Base-by-base conservation (phyloP, 2,888 invertebrate species). In the Pachycephus smyrnensis region DNA sequence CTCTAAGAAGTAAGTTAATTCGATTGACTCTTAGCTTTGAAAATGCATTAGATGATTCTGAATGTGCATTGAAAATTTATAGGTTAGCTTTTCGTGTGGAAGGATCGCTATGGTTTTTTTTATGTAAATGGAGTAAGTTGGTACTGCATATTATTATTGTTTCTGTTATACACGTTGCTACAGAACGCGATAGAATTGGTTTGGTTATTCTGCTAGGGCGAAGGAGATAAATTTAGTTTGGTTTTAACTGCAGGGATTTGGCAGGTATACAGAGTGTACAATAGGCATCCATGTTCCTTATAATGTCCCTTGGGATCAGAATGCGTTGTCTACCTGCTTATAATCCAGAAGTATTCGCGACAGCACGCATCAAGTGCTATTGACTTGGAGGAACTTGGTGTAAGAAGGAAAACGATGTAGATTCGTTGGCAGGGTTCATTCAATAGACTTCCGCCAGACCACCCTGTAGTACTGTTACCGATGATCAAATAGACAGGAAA, bases 341-440 rank as follows among this genome's bases (percentile, higher is more conserved):
- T 83, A 84, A 84, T 88, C 87, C 87, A 84, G 81, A 84, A 86
- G 84, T 80, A 80, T 83, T 83, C 84, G 85, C 84, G 80, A 80
- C 82, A 87, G 82, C 87, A 88, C 87, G 87, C 83, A 84, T 85
- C 84, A 79, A 80, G 76, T 68, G 77, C 77, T 75, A 77, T 77
- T 77, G 74, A 69, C 77, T 77, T 55, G 68, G 33, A 69, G 77
- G 77, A 75, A 75, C 77, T 75, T 55, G 69, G 74, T 33, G 74
- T 71, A 69, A 40, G 75, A 37, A 23, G 74, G 37, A 69, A 77
- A 75, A 71, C 77, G 77, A 77, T 77, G 74, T 75, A 31, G 75
- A 69, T n/a, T 75, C 75, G 30, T 40, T 33, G 69, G 75, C 31
- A 31, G 71, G 71, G 33, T 11, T 32, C 71, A n/a, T 69, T 77